Evolutionary conservation across 92 coral and sea anemone species (phyloP).

Genomic region (Micromussa lordhowensis): DNA sequence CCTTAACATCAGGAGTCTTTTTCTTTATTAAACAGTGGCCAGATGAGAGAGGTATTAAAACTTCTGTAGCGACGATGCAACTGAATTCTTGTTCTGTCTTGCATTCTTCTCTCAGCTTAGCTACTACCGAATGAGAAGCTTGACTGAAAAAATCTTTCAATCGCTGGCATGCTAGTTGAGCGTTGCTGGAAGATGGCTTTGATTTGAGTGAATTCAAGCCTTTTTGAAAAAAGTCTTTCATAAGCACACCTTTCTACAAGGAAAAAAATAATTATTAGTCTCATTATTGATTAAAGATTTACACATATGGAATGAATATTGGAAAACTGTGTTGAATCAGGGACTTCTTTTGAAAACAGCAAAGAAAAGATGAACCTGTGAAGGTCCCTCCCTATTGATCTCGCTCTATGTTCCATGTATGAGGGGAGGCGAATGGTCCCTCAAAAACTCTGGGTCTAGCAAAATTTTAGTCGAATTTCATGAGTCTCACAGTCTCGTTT

Average conservation of each 20-base stretch:
- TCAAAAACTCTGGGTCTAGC: too few relatives aligned
- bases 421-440: too few relatives aligned
- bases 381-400: slow-evolving; percentile 28
- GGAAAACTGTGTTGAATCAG: slow-evolving; percentile 6
- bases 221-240: too few relatives aligned
- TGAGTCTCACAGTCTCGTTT: too few relatives aligned
- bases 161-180: slow-evolving; percentile 52
- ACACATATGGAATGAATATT: slow-evolving; percentile 27
- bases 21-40: too few relatives aligned
- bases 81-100: slow-evolving; percentile 39
- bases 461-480: too few relatives aligned
- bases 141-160: slow-evolving; percentile 45
- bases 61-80: slow-evolving; percentile 41
- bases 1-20: slow-evolving; percentile 37
- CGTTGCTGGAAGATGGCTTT: slow-evolving; percentile 29
- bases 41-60: too few relatives aligned
- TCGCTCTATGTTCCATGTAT: slow-evolving; percentile 17
- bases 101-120: slow-evolving; percentile 24
- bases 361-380: slow-evolving; percentile 26
- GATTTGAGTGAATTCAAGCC: slow-evolving; percentile 32
- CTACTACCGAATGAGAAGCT: background rate
- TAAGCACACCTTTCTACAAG: slow-evolving; percentile 31
- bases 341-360: slow-evolving; percentile 17
- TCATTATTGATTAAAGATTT: slow-evolving; percentile 31
- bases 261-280: slow-evolving; percentile 45